Evolutionary conservation across 2,113 vertebrate species (phyloP).

Genomic region (Podocnemis expansa): DNA sequence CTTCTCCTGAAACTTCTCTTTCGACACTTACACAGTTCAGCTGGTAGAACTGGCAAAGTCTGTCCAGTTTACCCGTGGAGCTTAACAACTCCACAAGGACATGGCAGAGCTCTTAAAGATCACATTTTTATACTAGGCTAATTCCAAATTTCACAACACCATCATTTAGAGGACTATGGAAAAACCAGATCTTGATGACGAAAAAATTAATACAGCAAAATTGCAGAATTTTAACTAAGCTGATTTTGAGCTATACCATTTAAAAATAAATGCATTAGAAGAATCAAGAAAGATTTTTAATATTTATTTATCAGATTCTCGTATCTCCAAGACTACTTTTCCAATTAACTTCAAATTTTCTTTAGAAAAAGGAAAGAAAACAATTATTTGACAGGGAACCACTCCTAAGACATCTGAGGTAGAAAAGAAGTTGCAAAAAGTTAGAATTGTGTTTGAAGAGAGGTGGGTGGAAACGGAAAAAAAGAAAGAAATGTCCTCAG

Average conservation of each 20-base stretch:
- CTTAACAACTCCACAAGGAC: not conserved
- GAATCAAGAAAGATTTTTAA: not conserved
- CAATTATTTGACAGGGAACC: not conserved
- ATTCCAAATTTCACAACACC: not conserved
- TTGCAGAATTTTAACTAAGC: not conserved
- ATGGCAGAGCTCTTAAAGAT: not conserved
- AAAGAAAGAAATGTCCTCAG: not conserved
- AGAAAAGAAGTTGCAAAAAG: not conserved
- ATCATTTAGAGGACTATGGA: not conserved
- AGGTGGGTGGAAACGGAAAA: not conserved
- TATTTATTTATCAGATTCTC: not conserved
- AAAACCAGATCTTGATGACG: not conserved
- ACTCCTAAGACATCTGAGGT: not conserved
- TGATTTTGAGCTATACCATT: not conserved
- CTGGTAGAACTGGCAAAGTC: accelerated
- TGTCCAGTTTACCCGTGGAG: not conserved
- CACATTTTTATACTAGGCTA: not conserved
- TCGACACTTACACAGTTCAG: not conserved
- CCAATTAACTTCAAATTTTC: not conserved
- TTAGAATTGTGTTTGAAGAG: not conserved
- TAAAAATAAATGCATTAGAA: not conserved
- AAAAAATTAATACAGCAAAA: not conserved
- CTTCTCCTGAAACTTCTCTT: not conserved
- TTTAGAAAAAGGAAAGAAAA: not conserved
- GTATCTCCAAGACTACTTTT: not conserved